phyloP scores from a whole-genome alignment of 2,113 vertebrate species.

The Sminthopsis crassicaudata region DNA sequence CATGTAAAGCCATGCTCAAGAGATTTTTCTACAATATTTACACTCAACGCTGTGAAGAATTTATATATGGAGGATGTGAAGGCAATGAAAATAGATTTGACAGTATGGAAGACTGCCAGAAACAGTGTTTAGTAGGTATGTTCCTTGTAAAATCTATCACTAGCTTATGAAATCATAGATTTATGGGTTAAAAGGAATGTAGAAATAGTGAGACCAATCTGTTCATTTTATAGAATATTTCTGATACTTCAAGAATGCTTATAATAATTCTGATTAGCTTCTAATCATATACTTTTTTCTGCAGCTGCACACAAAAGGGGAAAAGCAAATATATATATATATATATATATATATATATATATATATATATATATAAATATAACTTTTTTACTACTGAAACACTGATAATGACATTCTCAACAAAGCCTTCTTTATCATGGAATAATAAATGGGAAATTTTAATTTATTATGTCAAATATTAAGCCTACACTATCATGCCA shows the following conservation, averaged over 20 bases:
- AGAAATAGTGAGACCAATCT: neutral
- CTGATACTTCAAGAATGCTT: neutral
- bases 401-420: neutral
- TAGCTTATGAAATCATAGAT: neutral
- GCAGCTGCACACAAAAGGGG: neutral
- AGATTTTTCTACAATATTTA: slow-evolving; percentile 89
- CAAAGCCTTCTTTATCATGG: neutral
- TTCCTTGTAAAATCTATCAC: slow-evolving; percentile 1
- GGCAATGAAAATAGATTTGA: slow-evolving; percentile 94
- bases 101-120: slow-evolving; percentile 87
- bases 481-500: neutral
- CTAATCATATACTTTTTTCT: neutral
- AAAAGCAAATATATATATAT: neutral
- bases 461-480: neutral
- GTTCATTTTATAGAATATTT: neutral
- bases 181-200: neutral
- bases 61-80: slow-evolving; percentile 93
- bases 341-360: neutral
- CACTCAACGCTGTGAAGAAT: slow-evolving; percentile 86
- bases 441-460: neutral
- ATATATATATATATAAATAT: neutral
- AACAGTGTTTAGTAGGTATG: slow-evolving; percentile 84
- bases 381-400: neutral
- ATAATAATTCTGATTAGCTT: neutral
- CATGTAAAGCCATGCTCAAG: slow-evolving; percentile 88